Evolutionary conservation across 1,140 invertebrate species (phyloP).

Genomic region (Psilanteris sp.): DNA sequence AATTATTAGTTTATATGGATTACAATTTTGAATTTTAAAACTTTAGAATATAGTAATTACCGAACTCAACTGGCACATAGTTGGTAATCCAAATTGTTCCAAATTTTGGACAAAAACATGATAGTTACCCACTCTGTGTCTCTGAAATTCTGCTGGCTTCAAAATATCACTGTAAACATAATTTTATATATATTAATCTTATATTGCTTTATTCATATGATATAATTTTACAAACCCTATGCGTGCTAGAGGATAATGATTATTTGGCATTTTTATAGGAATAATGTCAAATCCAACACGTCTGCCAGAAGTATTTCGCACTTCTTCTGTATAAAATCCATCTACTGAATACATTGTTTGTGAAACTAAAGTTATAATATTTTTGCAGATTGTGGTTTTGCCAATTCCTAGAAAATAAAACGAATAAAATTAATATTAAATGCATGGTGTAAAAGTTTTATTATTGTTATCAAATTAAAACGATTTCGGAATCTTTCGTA

Average conservation of each 20-base stretch:
- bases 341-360: conserved; percentile 70
- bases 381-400: conserved; percentile 83
- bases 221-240: conserved; percentile 71
- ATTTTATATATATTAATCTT: no score
- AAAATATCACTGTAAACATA: conserved; percentile 51
- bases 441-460: no score
- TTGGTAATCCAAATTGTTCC: conserved; percentile 80
- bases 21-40: no score
- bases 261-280: conserved; percentile 74
- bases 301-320: conserved; percentile 72
- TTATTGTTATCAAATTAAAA: no score
- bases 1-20: no score
- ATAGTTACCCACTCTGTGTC: conserved; percentile 82
- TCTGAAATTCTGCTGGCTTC: conserved; percentile 55
- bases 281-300: conserved; percentile 84
- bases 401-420: conserved; percentile 84
- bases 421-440: no score
- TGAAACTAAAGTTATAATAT: conserved; percentile 74
- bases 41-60: no score
- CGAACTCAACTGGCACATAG: no score
- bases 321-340: conserved; percentile 85
- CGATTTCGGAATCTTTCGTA: no score
- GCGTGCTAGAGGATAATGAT: conserved; percentile 78
- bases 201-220: conserved; percentile 3
- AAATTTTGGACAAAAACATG: conserved; percentile 82